Evolutionary conservation across 2,113 vertebrate species (phyloP).

Genomic region (Pardalotus punctatus): DNA sequence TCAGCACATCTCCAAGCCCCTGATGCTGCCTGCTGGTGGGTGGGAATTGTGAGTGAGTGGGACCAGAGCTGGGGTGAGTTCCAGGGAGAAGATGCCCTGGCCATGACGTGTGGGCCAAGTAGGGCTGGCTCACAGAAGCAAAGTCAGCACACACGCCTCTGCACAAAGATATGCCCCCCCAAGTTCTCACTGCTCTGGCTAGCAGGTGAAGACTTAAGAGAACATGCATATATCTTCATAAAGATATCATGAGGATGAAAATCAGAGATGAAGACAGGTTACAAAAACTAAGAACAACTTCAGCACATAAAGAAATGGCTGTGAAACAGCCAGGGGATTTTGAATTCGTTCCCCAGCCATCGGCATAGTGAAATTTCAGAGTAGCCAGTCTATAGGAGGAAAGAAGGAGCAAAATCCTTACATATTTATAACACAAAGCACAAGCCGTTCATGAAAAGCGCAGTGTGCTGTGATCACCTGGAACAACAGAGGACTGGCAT

Average conservation of each 20-base stretch:
- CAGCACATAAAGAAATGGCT: neutral
- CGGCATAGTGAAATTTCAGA: neutral
- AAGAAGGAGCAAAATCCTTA: neutral
- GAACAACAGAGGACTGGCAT: neutral
- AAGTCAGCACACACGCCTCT: neutral
- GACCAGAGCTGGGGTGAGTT: neutral
- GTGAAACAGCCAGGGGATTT: neutral
- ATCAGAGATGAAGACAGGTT: neutral
- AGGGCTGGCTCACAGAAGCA: neutral
- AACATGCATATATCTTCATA: neutral
- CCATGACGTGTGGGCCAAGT: accelerated
- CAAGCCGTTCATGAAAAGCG: neutral
- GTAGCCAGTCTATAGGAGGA: neutral
- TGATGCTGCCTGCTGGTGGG: neutral
- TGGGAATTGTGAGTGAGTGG: neutral
- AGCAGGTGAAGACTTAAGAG: neutral
- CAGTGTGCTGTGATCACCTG: neutral
- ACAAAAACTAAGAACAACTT: neutral
- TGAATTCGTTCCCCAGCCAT: neutral
- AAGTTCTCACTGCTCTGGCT: neutral
- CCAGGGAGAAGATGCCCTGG: neutral
- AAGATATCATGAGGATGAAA: neutral
- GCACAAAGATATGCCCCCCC: neutral
- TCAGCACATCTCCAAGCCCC: neutral
- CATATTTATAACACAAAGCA: neutral